Evolutionary conservation across 2,888 invertebrate species (phyloP).

Genomic region (Melanostoma mellinum): DNA sequence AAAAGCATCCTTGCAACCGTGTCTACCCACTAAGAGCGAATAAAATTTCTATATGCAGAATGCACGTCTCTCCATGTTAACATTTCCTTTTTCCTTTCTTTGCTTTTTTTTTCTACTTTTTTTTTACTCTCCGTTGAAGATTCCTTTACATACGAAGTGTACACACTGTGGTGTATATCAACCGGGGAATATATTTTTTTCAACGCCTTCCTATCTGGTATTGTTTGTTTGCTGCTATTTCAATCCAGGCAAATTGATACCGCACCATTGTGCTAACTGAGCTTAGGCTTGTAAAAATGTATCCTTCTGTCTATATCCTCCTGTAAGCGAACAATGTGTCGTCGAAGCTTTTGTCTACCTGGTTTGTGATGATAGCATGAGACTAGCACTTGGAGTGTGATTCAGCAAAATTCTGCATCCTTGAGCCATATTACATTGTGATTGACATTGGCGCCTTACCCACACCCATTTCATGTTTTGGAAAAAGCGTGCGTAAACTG

Average conservation of each 20-base stretch:
- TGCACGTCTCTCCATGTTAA: conserved; percentile 52
- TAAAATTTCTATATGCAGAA: conserved; percentile 50
- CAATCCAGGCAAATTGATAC: conserved; percentile 70
- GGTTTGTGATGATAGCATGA: conserved; percentile 10
- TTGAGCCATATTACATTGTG: conserved; percentile 18
- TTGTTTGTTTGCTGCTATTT: conserved; percentile 50
- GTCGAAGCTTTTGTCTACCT: conserved; percentile 45
- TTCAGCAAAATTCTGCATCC: conserved; percentile 19
- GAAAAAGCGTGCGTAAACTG: conserved; percentile 40
- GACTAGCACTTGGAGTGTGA: not conserved
- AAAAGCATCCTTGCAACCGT: conserved; percentile 13
- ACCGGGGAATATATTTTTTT: conserved; percentile 6
- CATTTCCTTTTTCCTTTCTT: conserved; percentile 46
- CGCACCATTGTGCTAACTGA: conserved; percentile 48
- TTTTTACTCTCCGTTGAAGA: conserved; percentile 3
- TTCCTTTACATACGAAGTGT: not conserved
- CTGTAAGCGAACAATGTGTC: conserved; percentile 55
- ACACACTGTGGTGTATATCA: not conserved
- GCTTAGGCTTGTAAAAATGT: conserved; percentile 48
- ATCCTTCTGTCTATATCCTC: conserved; percentile 31
- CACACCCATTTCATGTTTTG: not conserved
- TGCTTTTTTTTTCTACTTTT: conserved; percentile 37
- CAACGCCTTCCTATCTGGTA: conserved; percentile 35
- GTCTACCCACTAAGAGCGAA: conserved; percentile 37
- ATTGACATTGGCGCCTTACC: conserved; percentile 25